Base-by-base conservation (phyloP, 2,888 invertebrate species). In the Drosophila helvetica region DNA sequence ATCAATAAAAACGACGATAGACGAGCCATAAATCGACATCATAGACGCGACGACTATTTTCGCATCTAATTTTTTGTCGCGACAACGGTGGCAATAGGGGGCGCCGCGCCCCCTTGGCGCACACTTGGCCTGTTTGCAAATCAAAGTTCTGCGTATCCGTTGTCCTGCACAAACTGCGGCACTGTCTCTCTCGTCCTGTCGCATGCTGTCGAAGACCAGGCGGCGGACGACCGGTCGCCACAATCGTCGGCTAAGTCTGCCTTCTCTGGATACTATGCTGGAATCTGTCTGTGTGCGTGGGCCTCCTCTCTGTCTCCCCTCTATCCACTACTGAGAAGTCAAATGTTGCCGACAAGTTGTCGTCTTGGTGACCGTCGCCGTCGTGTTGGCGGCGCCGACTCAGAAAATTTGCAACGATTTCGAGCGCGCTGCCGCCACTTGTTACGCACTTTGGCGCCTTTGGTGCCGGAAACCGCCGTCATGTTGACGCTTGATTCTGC, bases 401-500 rank as follows among this genome's bases (percentile, higher is more conserved):
- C 74, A 59, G 59, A 71, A 71, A 78, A 79, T 73, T 78, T 59
- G 79, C 79, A 85, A 79, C 85, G 85, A 85, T 80, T 78, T 74
- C 77, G 74, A 78, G 66, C 61, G 58, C 75, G 75, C 58, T 69
- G 77, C 67, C 89, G 88, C 89, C 89, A 88, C 90, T 88, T 88
- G 88, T 88, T 90, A 90, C 87, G 78, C 90, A 78, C 79, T 85
- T 78, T 89, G 85, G 89, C 86, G 88, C 85, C 90, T 74, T 75
- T 61, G 53, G 52, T 47, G 59, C 59, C 59, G 45, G 47, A 51
- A 52, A 65, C 52, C 54, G 54, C 78, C 46, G 48, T 51, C 70
- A 64, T 47, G 57, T 60, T 27, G 47, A 60, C 67, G 67, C 56
- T 78, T 56, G 75, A 68, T 68, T 68, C 68, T 53, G 59, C 58